Evolutionary conservation across 2,888 invertebrate genomes (phyloP).

Genomic region (Melangyna quadrimaculata): DNA sequence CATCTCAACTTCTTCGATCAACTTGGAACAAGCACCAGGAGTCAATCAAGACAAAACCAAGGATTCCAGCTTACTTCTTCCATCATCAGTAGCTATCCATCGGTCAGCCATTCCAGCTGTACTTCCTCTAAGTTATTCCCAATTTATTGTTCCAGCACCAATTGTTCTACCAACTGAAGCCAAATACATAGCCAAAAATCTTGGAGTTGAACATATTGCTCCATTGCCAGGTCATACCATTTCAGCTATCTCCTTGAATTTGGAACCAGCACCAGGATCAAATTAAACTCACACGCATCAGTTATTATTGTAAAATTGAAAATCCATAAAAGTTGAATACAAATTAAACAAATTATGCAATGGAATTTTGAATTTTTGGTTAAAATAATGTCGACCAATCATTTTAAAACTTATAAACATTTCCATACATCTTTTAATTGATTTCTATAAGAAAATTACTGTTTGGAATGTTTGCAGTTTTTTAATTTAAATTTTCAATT

Average conservation of each 20-base stretch:
- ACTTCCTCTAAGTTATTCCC: background rate
- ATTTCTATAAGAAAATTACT: no score
- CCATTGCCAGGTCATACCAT: conserved; percentile 6
- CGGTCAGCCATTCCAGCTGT: background rate
- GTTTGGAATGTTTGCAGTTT: no score
- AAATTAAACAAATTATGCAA: no score
- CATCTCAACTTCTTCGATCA: background rate
- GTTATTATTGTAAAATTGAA: no score
- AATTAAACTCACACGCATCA: no score
- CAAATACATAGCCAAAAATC: background rate
- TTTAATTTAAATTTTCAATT: background rate
- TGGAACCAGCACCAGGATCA: conserved; percentile 6
- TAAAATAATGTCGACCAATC: no score
- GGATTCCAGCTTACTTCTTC: background rate
- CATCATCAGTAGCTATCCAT: background rate
- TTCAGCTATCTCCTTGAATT: no score
- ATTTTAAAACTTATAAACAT: no score
- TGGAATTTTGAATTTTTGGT: no score
- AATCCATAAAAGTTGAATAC: no score
- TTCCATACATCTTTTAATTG: no score
- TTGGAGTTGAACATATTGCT: conserved; percentile 9
- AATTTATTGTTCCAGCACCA: background rate
- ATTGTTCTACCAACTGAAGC: background rate
- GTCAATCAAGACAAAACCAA: background rate
- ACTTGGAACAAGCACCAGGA: conserved; percentile 17